Base-by-base conservation (phyloP, 2,797 vertebrate species). In the Sebastes reedi region DNA sequence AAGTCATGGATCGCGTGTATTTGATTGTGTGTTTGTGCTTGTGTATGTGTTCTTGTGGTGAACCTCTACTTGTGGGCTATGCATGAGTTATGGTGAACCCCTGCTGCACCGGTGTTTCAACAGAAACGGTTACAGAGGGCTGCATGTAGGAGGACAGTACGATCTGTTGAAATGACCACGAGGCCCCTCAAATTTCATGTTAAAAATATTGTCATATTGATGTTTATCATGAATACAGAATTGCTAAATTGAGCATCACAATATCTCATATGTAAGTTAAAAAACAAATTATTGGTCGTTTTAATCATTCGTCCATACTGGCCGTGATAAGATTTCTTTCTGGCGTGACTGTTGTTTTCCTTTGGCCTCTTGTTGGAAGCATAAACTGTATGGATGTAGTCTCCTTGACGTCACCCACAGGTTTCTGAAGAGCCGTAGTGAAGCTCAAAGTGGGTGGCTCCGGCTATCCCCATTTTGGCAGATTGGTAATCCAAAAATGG, bases 1-100 rank as follows among this genome's bases (percentile, higher is more conserved):
- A 18, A 64, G 24, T 32, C 46, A 7, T 25, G 39, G 30, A 71
- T 39, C 25, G 12, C 25, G 27, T 60, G 27, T 66, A 4, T 59
- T 46, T 46, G 42, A 7, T 46, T 22, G 42, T 67, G 59, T 69
- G 8, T 67, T 6, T 55, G 58, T 69, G 11, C 62, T 6, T 55
- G 24, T 66, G 67, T 11, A 11, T 50, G 3, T 73, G 59, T 65
- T 42, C 6, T 55, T 72, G 69, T 77, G 64, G 62, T 65, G 6
- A 64, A 69, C 71, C 16, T 67, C 64, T 60, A 4, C 3, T 14
- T 70, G 39, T 54, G 54, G 59, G 93, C 92, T 91, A 72, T 87
- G 93, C 87, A 93, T 90, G 89, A 88, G 91, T 83, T 55, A 29
- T 32, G 42, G 56, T 42, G 25, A 71, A 64, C 27, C 27, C 52